Conservation (phyloP, 92 coral and sea anemone genomes). For the Parazoanthus atlanticus region DNA sequence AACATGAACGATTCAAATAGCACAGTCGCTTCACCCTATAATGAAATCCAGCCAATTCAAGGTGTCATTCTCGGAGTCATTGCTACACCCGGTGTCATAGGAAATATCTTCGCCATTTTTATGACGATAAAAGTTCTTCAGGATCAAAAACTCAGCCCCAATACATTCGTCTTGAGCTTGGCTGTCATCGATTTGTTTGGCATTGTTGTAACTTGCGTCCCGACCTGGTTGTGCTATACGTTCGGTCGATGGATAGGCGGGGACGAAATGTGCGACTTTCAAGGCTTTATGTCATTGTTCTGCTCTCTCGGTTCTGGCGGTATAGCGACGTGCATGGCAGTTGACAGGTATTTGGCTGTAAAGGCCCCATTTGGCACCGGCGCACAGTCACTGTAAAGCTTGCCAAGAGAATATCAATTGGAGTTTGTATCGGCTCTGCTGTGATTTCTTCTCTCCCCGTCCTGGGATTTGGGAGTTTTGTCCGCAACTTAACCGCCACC, state of each 20-base stretch:
- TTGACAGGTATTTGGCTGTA: slow-evolving; percentile 78
- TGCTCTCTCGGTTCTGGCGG: slow-evolving; percentile 74
- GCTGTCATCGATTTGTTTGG: slow-evolving; percentile 71
- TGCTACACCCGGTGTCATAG: slow-evolving; percentile 64
- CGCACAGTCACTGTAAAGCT: slow-evolving; percentile 61
- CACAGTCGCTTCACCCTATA: slow-evolving; percentile 9
- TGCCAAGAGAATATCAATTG: slow-evolving; percentile 58
- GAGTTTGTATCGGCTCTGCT: slow-evolving; percentile 45
- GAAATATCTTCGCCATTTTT: slow-evolving; percentile 71
- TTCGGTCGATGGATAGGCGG: slow-evolving; percentile 76
- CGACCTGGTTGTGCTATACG: slow-evolving; percentile 79
- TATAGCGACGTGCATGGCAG: slow-evolving; percentile 75
- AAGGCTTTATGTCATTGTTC: slow-evolving; percentile 80
- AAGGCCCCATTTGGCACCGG: slow-evolving; percentile 78
- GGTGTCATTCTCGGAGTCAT: slow-evolving; percentile 37
- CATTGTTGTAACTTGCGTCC: slow-evolving; percentile 60
- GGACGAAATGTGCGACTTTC: slow-evolving; percentile 69
- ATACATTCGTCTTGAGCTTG: slow-evolving; percentile 75
- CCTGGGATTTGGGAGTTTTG: slow-evolving; percentile 76
- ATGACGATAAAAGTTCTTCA: slow-evolving; percentile 60
- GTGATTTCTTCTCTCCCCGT: slow-evolving; percentile 68
- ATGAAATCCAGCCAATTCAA: slow-evolving; percentile 48
- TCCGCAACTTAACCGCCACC: slow-evolving; percentile 60
- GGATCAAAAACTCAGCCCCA: slow-evolving; percentile 76
- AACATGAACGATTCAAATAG: not conserved